Base-by-base conservation (phyloP, 2,888 invertebrate species). In the Mesoligia furuncula region DNA sequence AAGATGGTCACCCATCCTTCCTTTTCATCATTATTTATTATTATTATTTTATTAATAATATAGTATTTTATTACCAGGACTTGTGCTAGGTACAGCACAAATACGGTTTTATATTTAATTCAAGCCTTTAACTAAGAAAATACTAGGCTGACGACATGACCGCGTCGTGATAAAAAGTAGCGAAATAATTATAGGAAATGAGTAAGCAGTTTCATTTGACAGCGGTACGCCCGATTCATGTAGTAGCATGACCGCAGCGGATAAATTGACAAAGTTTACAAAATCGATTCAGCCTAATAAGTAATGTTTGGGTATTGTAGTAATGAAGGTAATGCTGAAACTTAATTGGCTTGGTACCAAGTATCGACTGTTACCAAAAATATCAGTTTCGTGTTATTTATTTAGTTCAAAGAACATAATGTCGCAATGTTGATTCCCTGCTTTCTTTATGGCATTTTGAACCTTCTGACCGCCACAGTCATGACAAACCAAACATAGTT, bases 101-200 rank as follows among this genome's bases (percentile, higher is more conserved):
- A 73, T 24, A 73, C 11, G 31, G 7, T 31, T 72, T 67, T n/a
- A 59, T 17, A 54, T 73, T 73, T 24, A 39, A 75, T 39, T 13
- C n/a, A 54, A 2, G 54, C 2, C 11, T 39, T 54, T 36, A 62
- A 45, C 13, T 24, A 61, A 61, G 15, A 66, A 67, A 66, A 39
- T 5, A 9, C 4, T 4, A 2, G 8, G 9, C 24, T 31, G n/a
- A 75, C 61, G 9, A 48, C 48, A 20, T 42, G 42, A 68, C 24
- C 57, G 31, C 20, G 15, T 24, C 39, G 15, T 67, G 59, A 64
- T 17, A n/a, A 36, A 51, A 59, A 36, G 17, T 64, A 8, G 17
- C 48, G 64, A 11, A 5, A 48, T 73, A 57, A 78, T 78, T 72
- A 72, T 31, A 73, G 42, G 48, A 51, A 81, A 73, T 73, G 57